These are phyloP conservation scores for Mus minutoides DNA, from an alignment of 2,797 vertebrate species.

Conservation along the genomic window DNA sequence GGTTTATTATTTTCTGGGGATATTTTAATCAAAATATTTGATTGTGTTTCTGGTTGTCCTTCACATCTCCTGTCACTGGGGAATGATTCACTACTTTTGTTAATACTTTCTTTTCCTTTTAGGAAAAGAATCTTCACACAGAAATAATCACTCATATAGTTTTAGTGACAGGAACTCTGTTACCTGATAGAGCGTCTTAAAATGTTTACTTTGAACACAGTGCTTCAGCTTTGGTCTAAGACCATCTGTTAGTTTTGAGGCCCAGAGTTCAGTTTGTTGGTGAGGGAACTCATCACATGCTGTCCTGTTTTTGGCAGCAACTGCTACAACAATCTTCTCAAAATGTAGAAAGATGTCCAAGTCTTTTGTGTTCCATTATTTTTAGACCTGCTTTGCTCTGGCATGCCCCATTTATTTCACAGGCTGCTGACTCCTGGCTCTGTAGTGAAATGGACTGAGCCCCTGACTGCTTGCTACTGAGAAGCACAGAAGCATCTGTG, in stretches of 20 bases:
- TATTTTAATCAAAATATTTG: background rate
- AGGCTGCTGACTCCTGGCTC: background rate
- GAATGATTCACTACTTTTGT: background rate
- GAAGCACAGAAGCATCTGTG: background rate
- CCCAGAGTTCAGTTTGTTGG: slow-evolving; percentile 30
- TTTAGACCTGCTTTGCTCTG: background rate
- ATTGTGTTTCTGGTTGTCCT: background rate
- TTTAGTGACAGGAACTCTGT: background rate
- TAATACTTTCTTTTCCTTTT: background rate
- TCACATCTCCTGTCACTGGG: background rate
- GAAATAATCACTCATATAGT: background rate
- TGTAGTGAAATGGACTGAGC: background rate
- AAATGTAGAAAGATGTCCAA: slow-evolving; percentile 55
- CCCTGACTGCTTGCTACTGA: background rate
- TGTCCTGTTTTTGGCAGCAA: slow-evolving; percentile 53
- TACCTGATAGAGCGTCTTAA: slow-evolving; percentile 11
- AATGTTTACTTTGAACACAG: background rate
- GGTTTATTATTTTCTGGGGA: background rate
- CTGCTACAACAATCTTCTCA: slow-evolving; percentile 44
- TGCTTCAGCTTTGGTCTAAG: slow-evolving; percentile 4
- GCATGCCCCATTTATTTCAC: background rate
- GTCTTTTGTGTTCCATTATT: slow-evolving; percentile 35
- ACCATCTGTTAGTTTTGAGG: slow-evolving; percentile 69
- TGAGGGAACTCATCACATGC: slow-evolving; percentile 53
- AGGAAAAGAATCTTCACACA: background rate